phyloP scores from a whole-genome alignment of 2,797 vertebrate genomes.

The Crocodylus rhombifer region DNA sequence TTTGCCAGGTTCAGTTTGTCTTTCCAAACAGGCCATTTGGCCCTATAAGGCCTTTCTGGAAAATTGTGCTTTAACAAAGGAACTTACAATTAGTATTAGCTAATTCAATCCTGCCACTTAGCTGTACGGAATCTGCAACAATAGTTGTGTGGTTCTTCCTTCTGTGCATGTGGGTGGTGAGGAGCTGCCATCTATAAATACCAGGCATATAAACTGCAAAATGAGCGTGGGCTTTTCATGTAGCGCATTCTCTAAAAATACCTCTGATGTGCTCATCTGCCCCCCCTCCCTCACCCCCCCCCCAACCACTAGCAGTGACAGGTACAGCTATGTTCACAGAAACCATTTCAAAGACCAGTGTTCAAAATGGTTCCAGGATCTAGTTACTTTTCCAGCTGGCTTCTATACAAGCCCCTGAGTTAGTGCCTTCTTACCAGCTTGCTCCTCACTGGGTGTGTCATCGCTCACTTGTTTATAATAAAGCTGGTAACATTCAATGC shows the following conservation, averaged over 20 bases:
- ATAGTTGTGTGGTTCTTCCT: neutral
- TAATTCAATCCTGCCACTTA: constrained; percentile 16
- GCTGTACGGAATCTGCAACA: neutral
- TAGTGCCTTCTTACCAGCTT: constrained; percentile 77
- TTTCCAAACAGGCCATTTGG: neutral
- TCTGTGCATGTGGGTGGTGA: neutral
- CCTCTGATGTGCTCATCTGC: neutral
- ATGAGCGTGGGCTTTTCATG: neutral
- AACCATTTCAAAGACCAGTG: no score
- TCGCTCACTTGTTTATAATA: constrained; percentile 87
- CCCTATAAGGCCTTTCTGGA: neutral
- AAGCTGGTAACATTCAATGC: constrained; percentile 91
- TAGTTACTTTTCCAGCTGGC: neutral
- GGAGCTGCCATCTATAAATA: constrained; percentile 27
- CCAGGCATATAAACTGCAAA: constrained; percentile 27
- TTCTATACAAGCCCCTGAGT: neutral
- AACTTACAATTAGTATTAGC: neutral
- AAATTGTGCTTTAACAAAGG: neutral
- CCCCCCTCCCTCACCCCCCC: neutral
- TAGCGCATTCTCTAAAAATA: constrained; percentile 16
- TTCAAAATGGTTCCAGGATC: neutral
- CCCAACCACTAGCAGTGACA: neutral
- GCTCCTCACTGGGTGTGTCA: constrained; percentile 70
- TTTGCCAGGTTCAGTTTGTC: neutral
- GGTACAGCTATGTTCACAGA: neutral